Conservation (phyloP, 2,888 invertebrate species). For the Limenitis camilla region DNA sequence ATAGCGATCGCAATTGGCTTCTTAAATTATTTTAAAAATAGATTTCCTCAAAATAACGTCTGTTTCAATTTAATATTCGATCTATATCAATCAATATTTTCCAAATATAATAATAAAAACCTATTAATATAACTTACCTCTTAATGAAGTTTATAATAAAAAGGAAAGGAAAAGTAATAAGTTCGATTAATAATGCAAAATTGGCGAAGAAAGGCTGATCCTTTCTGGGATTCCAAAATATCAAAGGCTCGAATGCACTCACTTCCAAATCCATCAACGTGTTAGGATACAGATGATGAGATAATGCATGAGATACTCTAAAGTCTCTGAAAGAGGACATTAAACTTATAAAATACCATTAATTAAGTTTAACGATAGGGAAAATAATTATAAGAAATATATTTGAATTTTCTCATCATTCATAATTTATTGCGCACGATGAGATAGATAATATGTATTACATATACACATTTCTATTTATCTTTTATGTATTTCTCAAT, state of each 20-base stretch:
- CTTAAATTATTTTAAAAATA: too few species aligned
- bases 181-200: slow-evolving; percentile 67
- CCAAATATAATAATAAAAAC: not conserved
- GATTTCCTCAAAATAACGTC: too few species aligned
- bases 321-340: slow-evolving; percentile 73
- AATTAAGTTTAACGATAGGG: too few species aligned
- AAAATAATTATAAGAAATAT: too few species aligned
- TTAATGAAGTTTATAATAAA: slow-evolving; percentile 51
- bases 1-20: too few species aligned
- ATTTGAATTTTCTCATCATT: too few species aligned
- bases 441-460: too few species aligned
- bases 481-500: too few species aligned
- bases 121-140: slow-evolving; percentile 44
- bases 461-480: too few species aligned
- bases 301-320: slow-evolving; percentile 84
- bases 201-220: slow-evolving; percentile 59
- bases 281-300: slow-evolving; percentile 87
- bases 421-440: too few species aligned
- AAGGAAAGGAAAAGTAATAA: slow-evolving; percentile 45
- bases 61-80: too few species aligned
- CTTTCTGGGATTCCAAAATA: slow-evolving; percentile 79
- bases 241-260: slow-evolving; percentile 79
- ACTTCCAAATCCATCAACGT: slow-evolving; percentile 84
- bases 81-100: too few species aligned
- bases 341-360: not conserved